Evolutionary conservation across 23 tunicate genomes (phyloP), one percentile per base, ranked within the genome.

Genomic region (Styela clava): DNA sequence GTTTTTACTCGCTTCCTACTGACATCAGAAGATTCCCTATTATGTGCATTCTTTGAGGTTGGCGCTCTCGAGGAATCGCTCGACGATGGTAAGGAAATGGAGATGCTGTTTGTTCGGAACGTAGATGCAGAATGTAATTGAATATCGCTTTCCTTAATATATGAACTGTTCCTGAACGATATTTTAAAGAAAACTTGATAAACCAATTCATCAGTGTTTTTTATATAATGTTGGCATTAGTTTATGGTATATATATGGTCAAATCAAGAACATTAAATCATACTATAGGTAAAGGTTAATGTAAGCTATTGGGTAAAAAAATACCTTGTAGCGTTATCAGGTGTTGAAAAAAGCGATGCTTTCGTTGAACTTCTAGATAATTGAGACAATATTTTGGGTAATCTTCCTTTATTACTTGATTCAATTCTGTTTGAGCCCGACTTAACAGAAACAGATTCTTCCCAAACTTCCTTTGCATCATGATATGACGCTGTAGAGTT

Each of bases 1-100:
- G 91, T 87, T 51, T 84, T 74, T 22, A 85, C 74, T 30, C 91
- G 78, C 79, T 87, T 87, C 31, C 34, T 74, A 9, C 82, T 25
- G 24, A 74, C 56, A 61, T 82, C 84, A 0, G 78, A 81, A 63
- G 64, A 64, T 31, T 51, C 83, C 21, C 83, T 81, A 35, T 87
- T 87, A 1, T 67, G 31, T 67, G 31, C 2, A 25, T 1, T 1
- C 16, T 67, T 29, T 0, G 71, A 67, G 22, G 19, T 25, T 67
- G 30, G 30, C 31, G 71, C 16, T 29, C 71, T 1, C 22, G 71
- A 67, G 16, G 71, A 67, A 16, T 67, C 24, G 31, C 31, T 18
- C 24, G 71, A 27, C 22, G 71, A 25, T 67, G 71, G 31, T 24
- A 67, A 25, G 12, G 56, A 44, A 44, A 44, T 44, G 7, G 56